A percentile compares a stretch with the other conserved stretches of the same genome.
Evolutionary conservation across 2,113 vertebrate species (phyloP).

Genomic region (Cephalopterus ornatus): DNA sequence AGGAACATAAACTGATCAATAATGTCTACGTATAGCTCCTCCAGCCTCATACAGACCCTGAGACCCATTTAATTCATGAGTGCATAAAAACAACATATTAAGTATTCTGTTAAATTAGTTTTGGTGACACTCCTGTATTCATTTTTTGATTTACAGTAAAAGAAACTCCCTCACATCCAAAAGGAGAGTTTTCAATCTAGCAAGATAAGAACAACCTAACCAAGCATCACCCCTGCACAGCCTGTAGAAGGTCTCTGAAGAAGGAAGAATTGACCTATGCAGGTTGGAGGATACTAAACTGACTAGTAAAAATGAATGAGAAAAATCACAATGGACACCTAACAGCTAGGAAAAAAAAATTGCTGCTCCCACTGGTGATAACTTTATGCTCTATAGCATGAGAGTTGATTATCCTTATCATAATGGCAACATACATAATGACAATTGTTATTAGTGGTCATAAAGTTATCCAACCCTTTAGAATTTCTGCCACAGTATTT

Average conservation of each 20-base stretch:
- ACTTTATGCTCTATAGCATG: background rate
- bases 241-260: background rate
- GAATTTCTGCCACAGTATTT: slow-evolving; percentile 29
- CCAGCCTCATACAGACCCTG: background rate
- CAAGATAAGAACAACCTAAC: background rate
- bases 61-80: background rate
- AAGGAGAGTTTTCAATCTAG: background rate
- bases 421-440: slow-evolving; percentile 26
- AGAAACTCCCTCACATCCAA: background rate
- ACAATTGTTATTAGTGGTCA: slow-evolving; percentile 13
- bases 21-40: background rate
- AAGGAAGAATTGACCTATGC: background rate
- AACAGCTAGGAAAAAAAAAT: background rate
- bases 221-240: background rate
- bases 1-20: background rate
- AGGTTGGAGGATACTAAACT: background rate
- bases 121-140: background rate
- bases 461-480: slow-evolving; percentile 49
- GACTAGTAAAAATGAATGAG: background rate
- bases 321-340: background rate
- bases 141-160: background rate
- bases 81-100: background rate
- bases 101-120: background rate
- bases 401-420: slow-evolving; percentile 42
- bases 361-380: background rate